phyloP scores from a whole-genome alignment of 1,140 invertebrate genomes.

The Batillaria attramentaria region DNA sequence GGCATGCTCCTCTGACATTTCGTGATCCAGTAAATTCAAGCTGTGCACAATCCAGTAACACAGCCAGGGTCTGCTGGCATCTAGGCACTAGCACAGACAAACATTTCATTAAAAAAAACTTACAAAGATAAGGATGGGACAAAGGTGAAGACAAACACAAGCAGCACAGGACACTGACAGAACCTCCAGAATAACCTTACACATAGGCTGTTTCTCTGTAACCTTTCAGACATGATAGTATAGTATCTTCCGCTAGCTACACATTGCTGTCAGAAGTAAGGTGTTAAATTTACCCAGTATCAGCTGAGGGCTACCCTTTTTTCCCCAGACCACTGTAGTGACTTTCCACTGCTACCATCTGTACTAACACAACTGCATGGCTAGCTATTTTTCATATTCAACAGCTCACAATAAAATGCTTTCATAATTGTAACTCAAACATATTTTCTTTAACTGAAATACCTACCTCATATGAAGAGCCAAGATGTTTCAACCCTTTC shows the following conservation, averaged over 20 bases:
- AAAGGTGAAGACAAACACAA: background rate
- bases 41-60: constrained; percentile 96
- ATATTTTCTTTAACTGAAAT: constrained; percentile 15
- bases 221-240: background rate
- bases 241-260: constrained; percentile 33
- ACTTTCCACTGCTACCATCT: too few relatives aligned
- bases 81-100: too few relatives aligned
- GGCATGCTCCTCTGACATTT: constrained; percentile 79
- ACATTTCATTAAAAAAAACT: constrained; percentile 54
- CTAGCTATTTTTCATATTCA: too few relatives aligned
- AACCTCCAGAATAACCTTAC: too few relatives aligned
- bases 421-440: too few relatives aligned
- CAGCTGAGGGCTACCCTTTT: too few relatives aligned
- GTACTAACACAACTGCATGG: too few relatives aligned
- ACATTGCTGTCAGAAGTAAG: too few relatives aligned
- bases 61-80: constrained; percentile 95
- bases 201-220: background rate
- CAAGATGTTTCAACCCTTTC: constrained; percentile 79
- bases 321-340: too few relatives aligned
- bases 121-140: background rate
- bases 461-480: constrained; percentile 80
- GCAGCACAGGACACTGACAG: background rate
- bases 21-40: constrained; percentile 84
- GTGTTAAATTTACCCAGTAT: too few relatives aligned
- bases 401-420: too few relatives aligned